A percentile compares a stretch with the other conserved stretches of the same genome.
phyloP scores from a whole-genome alignment of 37 sponge, comb jelly and placozoan genomes.

The Mnemiopsis leidyi region DNA sequence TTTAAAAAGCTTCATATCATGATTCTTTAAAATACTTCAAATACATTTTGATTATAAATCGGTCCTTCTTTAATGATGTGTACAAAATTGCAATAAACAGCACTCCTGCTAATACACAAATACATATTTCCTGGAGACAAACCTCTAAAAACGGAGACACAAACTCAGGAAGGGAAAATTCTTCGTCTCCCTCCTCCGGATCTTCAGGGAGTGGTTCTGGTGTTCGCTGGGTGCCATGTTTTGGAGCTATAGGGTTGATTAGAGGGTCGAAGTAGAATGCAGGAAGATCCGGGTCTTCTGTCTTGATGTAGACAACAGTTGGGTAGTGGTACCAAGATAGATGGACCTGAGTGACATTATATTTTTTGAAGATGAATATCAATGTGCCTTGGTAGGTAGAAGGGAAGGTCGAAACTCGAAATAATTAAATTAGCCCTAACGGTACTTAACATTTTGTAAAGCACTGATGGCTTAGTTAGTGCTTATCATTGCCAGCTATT shows the following conservation, averaged over 20 bases:
- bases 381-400: neutral
- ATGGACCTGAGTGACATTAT: conserved; percentile 77
- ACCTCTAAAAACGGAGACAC: conserved; percentile 84
- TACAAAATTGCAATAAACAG: too few species aligned
- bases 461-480: too few species aligned
- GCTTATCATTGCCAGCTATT: too few species aligned
- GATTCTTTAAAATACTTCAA: too few species aligned
- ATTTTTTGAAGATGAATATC: neutral
- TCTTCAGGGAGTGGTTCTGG: conserved; percentile 48
- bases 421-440: neutral
- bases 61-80: too few species aligned
- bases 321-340: conserved; percentile 98
- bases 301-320: conserved; percentile 96
- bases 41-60: too few species aligned
- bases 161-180: conserved; percentile 81
- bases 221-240: conserved; percentile 74
- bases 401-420: neutral
- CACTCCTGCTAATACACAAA: too few species aligned
- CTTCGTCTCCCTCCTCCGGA: conserved; percentile 70
- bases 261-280: conserved; percentile 99
- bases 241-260: conserved; percentile 93
- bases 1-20: neutral
- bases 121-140: too few species aligned
- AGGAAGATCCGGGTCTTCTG: conserved; percentile 99
- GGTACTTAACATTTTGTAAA: neutral